Conservation (phyloP, 2,113 vertebrate genomes). For the Takifugu flavidus region DNA sequence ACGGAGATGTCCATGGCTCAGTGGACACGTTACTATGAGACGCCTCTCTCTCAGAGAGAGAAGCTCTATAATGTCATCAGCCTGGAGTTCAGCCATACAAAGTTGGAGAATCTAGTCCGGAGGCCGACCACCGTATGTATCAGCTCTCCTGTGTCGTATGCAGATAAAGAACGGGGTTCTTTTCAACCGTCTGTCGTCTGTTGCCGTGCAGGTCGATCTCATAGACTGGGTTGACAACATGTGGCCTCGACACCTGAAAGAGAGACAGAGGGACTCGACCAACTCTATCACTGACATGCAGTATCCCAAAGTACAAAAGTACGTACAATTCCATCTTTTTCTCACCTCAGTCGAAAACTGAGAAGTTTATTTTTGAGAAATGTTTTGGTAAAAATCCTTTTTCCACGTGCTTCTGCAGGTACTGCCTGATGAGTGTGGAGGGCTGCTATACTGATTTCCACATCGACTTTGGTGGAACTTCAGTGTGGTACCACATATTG, state of each 20-base stretch:
- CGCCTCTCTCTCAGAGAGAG: conserved; percentile 84
- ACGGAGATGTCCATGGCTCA: conserved; percentile 99
- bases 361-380: too few species aligned
- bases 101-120: conserved; percentile 91
- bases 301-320: conserved; percentile 97
- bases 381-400: too few species aligned
- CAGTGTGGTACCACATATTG: conserved; percentile 97
- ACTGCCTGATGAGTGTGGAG: conserved; percentile 97
- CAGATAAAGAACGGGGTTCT: neutral
- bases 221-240: conserved; percentile 99
- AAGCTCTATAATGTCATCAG: conserved; percentile 99
- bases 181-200: too few species aligned
- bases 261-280: conserved; percentile 93
- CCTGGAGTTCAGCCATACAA: conserved; percentile 96
- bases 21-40: conserved; percentile 96
- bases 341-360: too few species aligned
- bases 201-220: conserved; percentile 82
- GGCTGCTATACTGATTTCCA: conserved; percentile 99
- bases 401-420: conserved; percentile 68
- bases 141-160: too few species aligned
- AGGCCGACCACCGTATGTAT: conserved; percentile 70
- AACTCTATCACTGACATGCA: conserved; percentile 97
- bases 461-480: conserved; percentile 95
- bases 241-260: conserved; percentile 97
- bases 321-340: conserved; percentile 40